These are phyloP conservation scores for Cyclura pinguis DNA, from an alignment of 2,797 vertebrate genomes.

Conservation along the genomic window DNA sequence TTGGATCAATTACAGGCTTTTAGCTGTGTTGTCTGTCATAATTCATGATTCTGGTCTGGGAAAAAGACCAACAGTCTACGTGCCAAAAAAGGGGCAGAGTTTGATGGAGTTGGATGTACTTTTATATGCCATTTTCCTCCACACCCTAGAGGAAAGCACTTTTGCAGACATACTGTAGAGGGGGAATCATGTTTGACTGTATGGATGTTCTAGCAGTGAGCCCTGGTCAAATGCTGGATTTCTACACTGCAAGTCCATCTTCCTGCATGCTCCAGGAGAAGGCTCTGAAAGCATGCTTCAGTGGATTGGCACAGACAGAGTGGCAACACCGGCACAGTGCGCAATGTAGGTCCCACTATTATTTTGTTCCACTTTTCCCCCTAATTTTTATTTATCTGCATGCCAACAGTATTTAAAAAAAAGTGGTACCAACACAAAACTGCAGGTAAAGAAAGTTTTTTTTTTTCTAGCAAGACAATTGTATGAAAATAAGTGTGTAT, in stretches of 20 bases:
- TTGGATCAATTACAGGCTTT: slow-evolving; percentile 87
- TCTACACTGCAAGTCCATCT: slow-evolving; percentile 93
- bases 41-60: slow-evolving; percentile 92
- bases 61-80: slow-evolving; percentile 88
- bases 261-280: slow-evolving; percentile 95
- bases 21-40: slow-evolving; percentile 87
- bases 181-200: slow-evolving; percentile 93
- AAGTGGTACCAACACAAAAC: slow-evolving; percentile 30
- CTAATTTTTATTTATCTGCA: slow-evolving; percentile 68
- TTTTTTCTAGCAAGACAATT: neutral
- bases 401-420: slow-evolving; percentile 71
- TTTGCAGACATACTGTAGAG: slow-evolving; percentile 81
- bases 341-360: slow-evolving; percentile 90
- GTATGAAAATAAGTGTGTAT: slow-evolving; percentile 7
- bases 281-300: slow-evolving; percentile 91
- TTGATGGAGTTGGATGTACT: slow-evolving; percentile 96
- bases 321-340: slow-evolving; percentile 92
- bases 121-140: slow-evolving; percentile 85
- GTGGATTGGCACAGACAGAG: slow-evolving; percentile 90
- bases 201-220: slow-evolving; percentile 93
- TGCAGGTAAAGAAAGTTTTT: neutral
- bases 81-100: slow-evolving; percentile 91
- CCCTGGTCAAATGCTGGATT: slow-evolving; percentile 90
- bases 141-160: slow-evolving; percentile 83
- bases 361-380: slow-evolving; percentile 68